Base-by-base conservation (phyloP, 2,113 vertebrate genomes). In the Prunella himalayana region DNA sequence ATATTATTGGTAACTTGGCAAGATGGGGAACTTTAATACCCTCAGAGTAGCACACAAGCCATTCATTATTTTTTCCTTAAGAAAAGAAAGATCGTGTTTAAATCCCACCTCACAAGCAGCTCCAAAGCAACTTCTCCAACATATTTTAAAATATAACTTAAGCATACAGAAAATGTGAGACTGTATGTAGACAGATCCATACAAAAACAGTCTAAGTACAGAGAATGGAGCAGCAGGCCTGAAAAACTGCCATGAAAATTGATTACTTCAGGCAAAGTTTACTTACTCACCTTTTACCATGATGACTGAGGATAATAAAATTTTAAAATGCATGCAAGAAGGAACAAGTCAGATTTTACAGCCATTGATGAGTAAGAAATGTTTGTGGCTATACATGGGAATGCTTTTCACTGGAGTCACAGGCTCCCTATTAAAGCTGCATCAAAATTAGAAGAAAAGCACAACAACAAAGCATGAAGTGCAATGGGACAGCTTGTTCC, bases 231-330 rank as follows among this genome's bases (percentile, higher is more conserved):
- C 78, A 90, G 71, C 76, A 54, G 59, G 80, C 60, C 82, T 86
- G 41, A 83, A 93, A 90, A 96, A 88, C 51, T 93, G 68, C 87
- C 87, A 86, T 86, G 66, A 83, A 92, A 97, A 93, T 53, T 81
- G 88, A 95, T 90, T 88, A 93, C 69, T 56, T 49, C 0, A 0
- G 69, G 82, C 76, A 45, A 92, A 92, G 85, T 83, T 90, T 92
- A 93, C 79, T 93, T 83, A 87, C 60, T 70, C 68, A 90, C 90
- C 82, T 93, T 93, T 88, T 82, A 94, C 64, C 85, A 86, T 42
- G 41, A 72, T 82, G 80, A 94, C 13, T 68, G 92, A 88, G 60
- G 20, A 96, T 45, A 91, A 88, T 75, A 93, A 83, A 90, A 83
- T 50, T 80, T 92, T 77, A 12, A 95, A 92, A 88, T 14, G 64